phyloP scores from a whole-genome alignment of 2,888 invertebrate genomes.

The Augiades crinisus region DNA sequence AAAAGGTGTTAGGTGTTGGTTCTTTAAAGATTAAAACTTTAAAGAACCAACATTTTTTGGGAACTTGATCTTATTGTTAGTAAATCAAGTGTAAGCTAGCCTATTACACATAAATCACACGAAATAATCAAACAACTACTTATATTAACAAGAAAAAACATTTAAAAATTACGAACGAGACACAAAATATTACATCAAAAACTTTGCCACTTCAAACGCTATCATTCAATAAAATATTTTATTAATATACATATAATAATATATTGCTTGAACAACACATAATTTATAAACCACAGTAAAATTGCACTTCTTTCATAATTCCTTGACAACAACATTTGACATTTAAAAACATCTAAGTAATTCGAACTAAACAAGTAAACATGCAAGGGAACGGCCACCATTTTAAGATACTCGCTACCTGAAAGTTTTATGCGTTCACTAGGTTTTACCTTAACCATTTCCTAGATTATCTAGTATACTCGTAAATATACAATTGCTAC shows the following conservation, averaged over 20 bases:
- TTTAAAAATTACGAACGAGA: neutral
- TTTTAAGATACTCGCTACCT: slow-evolving; percentile 17
- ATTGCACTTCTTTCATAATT: slow-evolving; percentile 10
- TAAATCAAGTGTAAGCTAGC: neutral
- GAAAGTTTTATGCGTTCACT: slow-evolving; percentile 26
- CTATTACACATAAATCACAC: neutral
- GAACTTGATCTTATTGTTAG: neutral
- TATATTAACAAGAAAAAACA: neutral
- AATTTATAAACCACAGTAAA: slow-evolving; percentile 18
- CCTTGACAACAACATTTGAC: slow-evolving; percentile 7
- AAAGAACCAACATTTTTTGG: too few species aligned
- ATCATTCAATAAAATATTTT: slow-evolving; percentile 3
- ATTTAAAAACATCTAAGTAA: slow-evolving; percentile 6
- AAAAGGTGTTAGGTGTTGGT: too few species aligned
- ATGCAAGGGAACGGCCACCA: slow-evolving; percentile 6
- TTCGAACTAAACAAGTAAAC: slow-evolving; percentile 9
- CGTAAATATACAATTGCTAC: slow-evolving; percentile 56
- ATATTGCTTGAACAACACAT: slow-evolving; percentile 9
- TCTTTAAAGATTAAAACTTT: too few species aligned
- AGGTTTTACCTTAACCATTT: slow-evolving; percentile 30
- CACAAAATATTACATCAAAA: slow-evolving; percentile 2
- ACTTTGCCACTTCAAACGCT: slow-evolving; percentile 6
- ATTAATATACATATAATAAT: neutral
- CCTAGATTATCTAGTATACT: slow-evolving; percentile 41
- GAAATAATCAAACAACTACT: neutral